phyloP scores from a whole-genome alignment of 37 sponge, comb jelly and placozoan species.

The Crambe crambe region DNA sequence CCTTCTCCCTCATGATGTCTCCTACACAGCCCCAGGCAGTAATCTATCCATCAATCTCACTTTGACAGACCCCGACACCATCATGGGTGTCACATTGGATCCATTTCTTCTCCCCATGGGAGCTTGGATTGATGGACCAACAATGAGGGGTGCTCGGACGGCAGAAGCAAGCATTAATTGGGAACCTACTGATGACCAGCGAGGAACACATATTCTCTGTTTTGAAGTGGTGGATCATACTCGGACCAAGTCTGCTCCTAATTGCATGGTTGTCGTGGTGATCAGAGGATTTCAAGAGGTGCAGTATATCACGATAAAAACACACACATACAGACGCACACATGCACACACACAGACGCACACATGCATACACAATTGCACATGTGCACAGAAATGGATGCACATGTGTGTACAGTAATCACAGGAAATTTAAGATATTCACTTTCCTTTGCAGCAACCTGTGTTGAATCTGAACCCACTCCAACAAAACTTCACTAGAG shows the following conservation, averaged over 20 bases:
- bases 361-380: no score
- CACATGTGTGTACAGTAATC: no score
- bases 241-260: conserved; percentile 20
- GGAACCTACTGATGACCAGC: conserved; percentile 29
- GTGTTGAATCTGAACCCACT: not conserved
- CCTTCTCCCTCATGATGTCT: conserved; percentile 3
- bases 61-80: conserved; percentile 4
- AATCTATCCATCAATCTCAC: conserved; percentile 26
- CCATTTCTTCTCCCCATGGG: conserved; percentile 15
- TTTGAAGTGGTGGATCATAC: conserved; percentile 25
- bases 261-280: conserved; percentile 38
- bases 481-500: conserved; percentile 46
- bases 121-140: conserved; percentile 10
- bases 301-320: no score
- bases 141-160: not conserved
- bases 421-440: no score
- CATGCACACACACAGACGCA: no score
- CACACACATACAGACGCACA: no score
- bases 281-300: not conserved
- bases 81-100: conserved; percentile 2
- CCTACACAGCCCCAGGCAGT: conserved; percentile 16
- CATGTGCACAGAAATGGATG: no score
- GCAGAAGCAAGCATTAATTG: conserved; percentile 16
- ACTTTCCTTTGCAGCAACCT: conserved; percentile 5
- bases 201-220: conserved; percentile 48